Percentiles rank a stretch among this genome's conserved stretches.
Evolutionary conservation across 2,113 vertebrate genomes (phyloP).

Genomic region (Benitochromis conjunctus): DNA sequence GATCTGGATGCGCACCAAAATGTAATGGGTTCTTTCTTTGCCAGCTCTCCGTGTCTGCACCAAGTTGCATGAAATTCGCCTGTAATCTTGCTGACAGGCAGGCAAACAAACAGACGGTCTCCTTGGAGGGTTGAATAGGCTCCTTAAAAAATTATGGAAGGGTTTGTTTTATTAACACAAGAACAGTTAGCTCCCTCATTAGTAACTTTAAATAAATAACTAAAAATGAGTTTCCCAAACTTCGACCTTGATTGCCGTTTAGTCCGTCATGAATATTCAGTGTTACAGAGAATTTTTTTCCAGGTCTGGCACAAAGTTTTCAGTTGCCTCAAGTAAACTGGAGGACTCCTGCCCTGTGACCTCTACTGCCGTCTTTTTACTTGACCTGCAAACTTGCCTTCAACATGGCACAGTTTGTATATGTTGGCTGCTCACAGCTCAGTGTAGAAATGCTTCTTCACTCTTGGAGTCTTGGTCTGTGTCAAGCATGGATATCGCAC

Average conservation of each 20-base stretch:
- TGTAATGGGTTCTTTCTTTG: not conserved
- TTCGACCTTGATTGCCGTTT: not conserved
- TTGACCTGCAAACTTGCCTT: not conserved
- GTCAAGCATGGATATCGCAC: not conserved
- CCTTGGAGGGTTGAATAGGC: not conserved
- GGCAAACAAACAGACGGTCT: not conserved
- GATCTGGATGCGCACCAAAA: not conserved
- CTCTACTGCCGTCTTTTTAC: not conserved
- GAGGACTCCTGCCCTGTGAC: not conserved
- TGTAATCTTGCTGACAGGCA: not conserved
- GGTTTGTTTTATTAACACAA: not conserved
- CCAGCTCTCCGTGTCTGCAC: not conserved
- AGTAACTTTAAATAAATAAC: not conserved
- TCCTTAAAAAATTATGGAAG: not conserved
- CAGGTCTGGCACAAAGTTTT: not conserved
- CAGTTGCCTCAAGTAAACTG: not conserved
- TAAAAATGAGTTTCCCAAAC: not conserved
- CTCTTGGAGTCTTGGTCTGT: not conserved
- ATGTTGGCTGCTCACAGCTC: not conserved
- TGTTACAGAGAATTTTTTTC: not conserved
- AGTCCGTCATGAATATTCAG: not conserved
- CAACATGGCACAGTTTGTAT: not conserved
- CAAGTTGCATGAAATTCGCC: not conserved
- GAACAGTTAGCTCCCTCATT: not conserved
- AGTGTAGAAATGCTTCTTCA: not conserved